These are phyloP conservation scores for Ovibos moschatus DNA, from an alignment of 2,113 vertebrate genomes.

Conservation along the genomic window DNA sequence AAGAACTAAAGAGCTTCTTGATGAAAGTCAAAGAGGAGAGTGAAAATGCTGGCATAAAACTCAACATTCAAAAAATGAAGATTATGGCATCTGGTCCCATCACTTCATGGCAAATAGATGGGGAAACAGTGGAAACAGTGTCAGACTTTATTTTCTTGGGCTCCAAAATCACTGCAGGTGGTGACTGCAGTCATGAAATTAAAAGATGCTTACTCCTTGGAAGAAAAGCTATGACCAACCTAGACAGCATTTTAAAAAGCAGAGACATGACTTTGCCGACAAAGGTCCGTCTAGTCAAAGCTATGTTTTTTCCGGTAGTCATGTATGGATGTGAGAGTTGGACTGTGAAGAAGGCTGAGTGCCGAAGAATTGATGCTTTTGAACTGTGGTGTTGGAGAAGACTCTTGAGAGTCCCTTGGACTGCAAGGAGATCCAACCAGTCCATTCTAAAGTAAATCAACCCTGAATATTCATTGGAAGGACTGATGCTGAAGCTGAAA, in stretches of 20 bases:
- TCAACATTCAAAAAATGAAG: neutral
- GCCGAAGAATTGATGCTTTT: neutral
- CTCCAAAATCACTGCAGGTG: neutral
- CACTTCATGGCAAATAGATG: neutral
- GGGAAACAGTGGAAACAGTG: neutral
- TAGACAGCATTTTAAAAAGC: neutral
- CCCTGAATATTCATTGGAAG: neutral
- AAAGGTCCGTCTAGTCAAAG: neutral
- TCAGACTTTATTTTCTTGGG: neutral
- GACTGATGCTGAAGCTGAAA: neutral
- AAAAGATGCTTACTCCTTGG: neutral
- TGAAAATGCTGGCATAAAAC: neutral
- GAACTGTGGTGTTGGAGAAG: neutral
- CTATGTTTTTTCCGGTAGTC: neutral
- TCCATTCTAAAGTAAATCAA: neutral
- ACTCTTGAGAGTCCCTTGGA: neutral
- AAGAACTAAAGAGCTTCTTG: neutral
- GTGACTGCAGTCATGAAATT: neutral
- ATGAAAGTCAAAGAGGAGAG: neutral
- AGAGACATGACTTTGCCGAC: neutral
- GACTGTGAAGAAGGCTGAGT: neutral
- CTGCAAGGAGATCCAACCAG: neutral
- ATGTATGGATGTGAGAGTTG: neutral
- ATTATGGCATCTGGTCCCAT: neutral
- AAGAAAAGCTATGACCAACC: neutral